These are phyloP conservation scores for Agrypnus murinus DNA, from an alignment of 2,888 invertebrate genomes.

Conservation along the genomic window DNA sequence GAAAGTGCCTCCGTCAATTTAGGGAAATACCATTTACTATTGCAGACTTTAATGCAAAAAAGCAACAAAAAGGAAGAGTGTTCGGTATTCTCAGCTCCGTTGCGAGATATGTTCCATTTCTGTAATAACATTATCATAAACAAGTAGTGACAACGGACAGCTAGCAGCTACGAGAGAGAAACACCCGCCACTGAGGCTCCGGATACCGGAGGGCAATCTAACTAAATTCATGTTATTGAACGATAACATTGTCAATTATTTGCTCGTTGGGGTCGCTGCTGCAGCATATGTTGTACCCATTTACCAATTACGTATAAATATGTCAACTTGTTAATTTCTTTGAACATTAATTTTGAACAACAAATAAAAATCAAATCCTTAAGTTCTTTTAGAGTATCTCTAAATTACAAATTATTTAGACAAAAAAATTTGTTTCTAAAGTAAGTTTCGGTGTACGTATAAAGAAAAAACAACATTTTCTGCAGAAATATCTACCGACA, in stretches of 20 bases:
- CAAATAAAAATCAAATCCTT: too few species aligned
- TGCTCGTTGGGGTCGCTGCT: slow-evolving; percentile 16
- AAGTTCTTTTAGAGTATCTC: too few species aligned
- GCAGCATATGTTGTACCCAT: too few species aligned
- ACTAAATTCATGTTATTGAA: slow-evolving; percentile 30
- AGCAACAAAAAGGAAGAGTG: slow-evolving; percentile 28
- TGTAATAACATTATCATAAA: slow-evolving; percentile 31
- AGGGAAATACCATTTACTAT: slow-evolving; percentile 4
- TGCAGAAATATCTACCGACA: neutral
- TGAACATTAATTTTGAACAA: too few species aligned
- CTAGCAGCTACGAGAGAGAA: slow-evolving; percentile 12
- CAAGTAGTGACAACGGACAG: slow-evolving; percentile 29
- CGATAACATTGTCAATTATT: slow-evolving; percentile 33
- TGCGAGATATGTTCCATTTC: slow-evolving; percentile 27
- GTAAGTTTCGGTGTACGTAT: too few species aligned
- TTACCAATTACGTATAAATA: too few species aligned
- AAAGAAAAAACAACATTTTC: neutral
- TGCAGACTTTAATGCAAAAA: slow-evolving; percentile 15
- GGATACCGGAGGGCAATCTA: slow-evolving; percentile 23
- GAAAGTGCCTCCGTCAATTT: slow-evolving; percentile 16
- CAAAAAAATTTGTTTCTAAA: too few species aligned
- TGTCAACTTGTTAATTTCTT: too few species aligned
- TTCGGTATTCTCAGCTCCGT: slow-evolving; percentile 19
- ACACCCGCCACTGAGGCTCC: slow-evolving; percentile 30
- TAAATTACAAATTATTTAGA: too few species aligned